phyloP scores from a whole-genome alignment of 37 sponge, comb jelly and placozoan species.

The Lycopodina hypogea region DNA sequence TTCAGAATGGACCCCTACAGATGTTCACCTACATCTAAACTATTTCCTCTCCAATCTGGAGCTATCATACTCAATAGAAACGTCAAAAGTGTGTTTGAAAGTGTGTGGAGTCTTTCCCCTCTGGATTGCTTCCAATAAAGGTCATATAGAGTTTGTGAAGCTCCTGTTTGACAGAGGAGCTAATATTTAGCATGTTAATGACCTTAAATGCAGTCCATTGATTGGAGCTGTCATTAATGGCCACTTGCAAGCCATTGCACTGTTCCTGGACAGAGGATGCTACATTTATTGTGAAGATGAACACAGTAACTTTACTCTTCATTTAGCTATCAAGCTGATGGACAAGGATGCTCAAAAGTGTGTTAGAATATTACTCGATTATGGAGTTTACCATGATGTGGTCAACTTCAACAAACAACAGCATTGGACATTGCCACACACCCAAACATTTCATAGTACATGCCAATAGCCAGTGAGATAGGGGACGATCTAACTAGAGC shows the following conservation, averaged over 20 bases:
- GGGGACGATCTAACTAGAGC: slow-evolving; percentile 4
- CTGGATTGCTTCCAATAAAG: too few species aligned
- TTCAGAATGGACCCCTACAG: slow-evolving; percentile 15
- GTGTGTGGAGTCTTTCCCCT: too few species aligned
- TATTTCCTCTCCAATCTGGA: slow-evolving; percentile 55
- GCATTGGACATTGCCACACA: slow-evolving; percentile 43
- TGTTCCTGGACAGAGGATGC: slow-evolving; percentile 46
- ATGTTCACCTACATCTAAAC: slow-evolving; percentile 49
- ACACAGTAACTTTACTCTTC: slow-evolving; percentile 65
- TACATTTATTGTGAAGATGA: slow-evolving; percentile 46
- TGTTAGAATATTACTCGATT: slow-evolving; percentile 36
- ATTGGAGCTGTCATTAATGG: slow-evolving; percentile 88
- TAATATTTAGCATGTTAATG: slow-evolving; percentile 72
- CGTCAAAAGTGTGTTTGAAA: slow-evolving; percentile 53
- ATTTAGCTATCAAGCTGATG: slow-evolving; percentile 60
- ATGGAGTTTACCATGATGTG: too few species aligned
- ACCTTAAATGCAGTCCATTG: slow-evolving; percentile 73
- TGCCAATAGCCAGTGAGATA: background rate
- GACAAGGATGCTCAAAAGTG: slow-evolving; percentile 41
- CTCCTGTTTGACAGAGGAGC: slow-evolving; percentile 73
- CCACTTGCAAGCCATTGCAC: slow-evolving; percentile 49
- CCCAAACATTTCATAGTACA: background rate
- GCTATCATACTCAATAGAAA: slow-evolving; percentile 58
- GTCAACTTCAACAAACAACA: too few species aligned
- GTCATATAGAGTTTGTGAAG: too few species aligned